Evolutionary conservation across 2,113 vertebrate genomes (phyloP).

Genomic region (Aptenodytes forsteri): DNA sequence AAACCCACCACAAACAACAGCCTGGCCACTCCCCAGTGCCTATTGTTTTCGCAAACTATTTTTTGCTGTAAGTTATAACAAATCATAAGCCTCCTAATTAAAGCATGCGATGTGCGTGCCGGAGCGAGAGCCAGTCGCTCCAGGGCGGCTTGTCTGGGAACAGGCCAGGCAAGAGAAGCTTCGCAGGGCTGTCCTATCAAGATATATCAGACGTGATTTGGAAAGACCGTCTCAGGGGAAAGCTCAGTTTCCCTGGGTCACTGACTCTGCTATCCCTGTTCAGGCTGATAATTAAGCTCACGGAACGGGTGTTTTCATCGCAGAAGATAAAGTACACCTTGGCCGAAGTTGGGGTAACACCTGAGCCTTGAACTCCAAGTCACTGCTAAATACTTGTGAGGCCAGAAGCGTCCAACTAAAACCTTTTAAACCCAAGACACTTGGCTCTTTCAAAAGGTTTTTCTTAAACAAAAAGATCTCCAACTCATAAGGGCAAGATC

Average conservation of each 20-base stretch:
- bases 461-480: not conserved
- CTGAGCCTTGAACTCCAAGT: not conserved
- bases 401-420: not conserved
- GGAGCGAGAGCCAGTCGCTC: not conserved
- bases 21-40: not conserved
- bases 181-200: not conserved
- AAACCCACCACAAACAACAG: not conserved
- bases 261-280: not conserved
- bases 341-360: not conserved
- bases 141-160: not conserved
- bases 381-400: accelerated
- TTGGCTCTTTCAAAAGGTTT: not conserved
- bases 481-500: not conserved
- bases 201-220: not conserved
- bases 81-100: not conserved
- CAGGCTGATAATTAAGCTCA: not conserved
- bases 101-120: accelerated
- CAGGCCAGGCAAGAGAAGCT: not conserved
- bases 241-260: not conserved
- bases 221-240: not conserved
- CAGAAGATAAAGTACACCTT: not conserved
- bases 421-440: not conserved
- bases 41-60: not conserved
- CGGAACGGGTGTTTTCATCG: accelerated
- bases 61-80: not conserved